Evolutionary conservation across 2,113 vertebrate genomes (phyloP), one percentile per base, ranked within the genome.

Genomic region (Dicaeum eximium): DNA sequence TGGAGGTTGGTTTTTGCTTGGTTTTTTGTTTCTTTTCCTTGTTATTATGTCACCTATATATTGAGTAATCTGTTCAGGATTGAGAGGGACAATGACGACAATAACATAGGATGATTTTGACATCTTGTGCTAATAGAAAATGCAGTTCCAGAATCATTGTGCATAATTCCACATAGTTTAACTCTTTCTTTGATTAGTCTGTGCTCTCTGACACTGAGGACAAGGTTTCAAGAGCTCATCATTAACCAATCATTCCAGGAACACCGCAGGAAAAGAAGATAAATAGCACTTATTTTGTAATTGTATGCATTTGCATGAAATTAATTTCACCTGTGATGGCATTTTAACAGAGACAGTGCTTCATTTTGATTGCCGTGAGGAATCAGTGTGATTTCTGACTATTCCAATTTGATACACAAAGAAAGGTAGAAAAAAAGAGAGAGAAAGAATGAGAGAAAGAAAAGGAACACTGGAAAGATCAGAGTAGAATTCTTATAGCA

Each of bases 61-160:
- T 18, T 86, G 31, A 56, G 30, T 35, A 47, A 78, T 44, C 22
- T 1, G 3, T 70, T 57, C 0, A 0, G 27, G 10, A 12, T 3
- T 50, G 9, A 5, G 25, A 11, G 5, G 2, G 7, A 11, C 1
- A 0, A 60, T 18, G 16, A 19, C 0, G 3, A 21, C 15, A 75
- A 12, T 30, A 42, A 77, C 15, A 56, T 33, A 57, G 1, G 3
- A 11, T 17, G 10, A 72, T 61, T 88, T 72, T 86, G 48, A 51
- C 6, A 30, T 23, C 6, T 30, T 64, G 3, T 10, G 1, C n/a
- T 65, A 58, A 53, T 7, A 51, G 24, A 23, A 80, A 86, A 6
- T 58, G 45, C 15, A 62, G 17, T 62, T 87, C 73, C 2, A 7
- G 57, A 69, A 60, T 57, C 0, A 30, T 11, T 81, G 75, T 70